Evolutionary conservation across 2,888 invertebrate species (phyloP), one percentile per base, ranked within the genome.

Genomic region (Gnatocerus cornutus): DNA sequence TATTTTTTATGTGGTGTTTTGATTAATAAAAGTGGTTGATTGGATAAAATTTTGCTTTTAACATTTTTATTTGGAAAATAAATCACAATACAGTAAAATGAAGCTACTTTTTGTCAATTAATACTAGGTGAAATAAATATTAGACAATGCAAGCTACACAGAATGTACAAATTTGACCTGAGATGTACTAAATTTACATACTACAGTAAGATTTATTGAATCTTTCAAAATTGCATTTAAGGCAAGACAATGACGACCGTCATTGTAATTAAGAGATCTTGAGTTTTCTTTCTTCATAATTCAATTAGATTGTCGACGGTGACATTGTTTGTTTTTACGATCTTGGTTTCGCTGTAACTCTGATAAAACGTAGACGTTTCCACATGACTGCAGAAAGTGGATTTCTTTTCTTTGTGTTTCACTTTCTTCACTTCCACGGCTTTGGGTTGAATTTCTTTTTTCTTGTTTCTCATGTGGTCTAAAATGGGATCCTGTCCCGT

Each of bases 401-500:
- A 79, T 71, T 81, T 80, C 12, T 71, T 79, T 76, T 75, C 41
- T 55, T 67, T 61, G 52, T 74, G 75, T 76, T 80, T 9, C 27
- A 46, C 62, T 29, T 68, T 69, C 78, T 80, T 77, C 12, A 74
- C 71, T 68, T 76, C 79, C n/a, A 69, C 71, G 59, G 71, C 73
- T 55, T 71, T 77, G 55, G 61, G 13, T 56, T 56, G 58, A 46
- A 13, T 27, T 13, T 12, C 53, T 9, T 56, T 52, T 48, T 74
- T 72, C 64, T 82, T 81, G 50, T 73, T 83, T 68, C 79, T 80
- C 71, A 82, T 76, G 64, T 83, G 83, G 69, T 82, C 81, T 63
- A 83, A 74, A 48, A 83, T 78, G 10, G 84, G 84, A 73, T 84
- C 92, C 84, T 90, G 90, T 62, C 92, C 92, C 68, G 91, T 92